Evolutionary conservation across 1,140 invertebrate species (phyloP).

Genomic region (Aporrectodea caliginosa): DNA sequence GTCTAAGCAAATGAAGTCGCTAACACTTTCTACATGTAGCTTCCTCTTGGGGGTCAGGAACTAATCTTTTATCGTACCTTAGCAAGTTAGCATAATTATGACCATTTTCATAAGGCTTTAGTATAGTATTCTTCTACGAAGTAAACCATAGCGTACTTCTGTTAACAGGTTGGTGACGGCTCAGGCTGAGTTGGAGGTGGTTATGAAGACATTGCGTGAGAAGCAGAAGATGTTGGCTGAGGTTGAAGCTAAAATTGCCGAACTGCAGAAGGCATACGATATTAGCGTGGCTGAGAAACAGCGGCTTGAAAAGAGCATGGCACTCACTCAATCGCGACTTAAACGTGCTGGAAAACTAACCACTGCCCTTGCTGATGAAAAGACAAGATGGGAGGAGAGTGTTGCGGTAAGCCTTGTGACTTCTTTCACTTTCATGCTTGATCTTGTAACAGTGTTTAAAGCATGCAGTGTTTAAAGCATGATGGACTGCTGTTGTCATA

Average conservation of each 20-base stretch:
- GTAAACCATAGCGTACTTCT: background rate
- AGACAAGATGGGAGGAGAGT: constrained; percentile 72
- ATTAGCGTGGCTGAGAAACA: constrained; percentile 61
- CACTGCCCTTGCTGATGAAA: constrained; percentile 76
- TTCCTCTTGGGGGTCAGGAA: too few species aligned
- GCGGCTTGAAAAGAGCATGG: constrained; percentile 64
- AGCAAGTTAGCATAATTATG: too few species aligned
- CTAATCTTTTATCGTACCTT: too few species aligned
- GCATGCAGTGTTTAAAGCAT: too few species aligned
- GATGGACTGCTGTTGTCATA: too few species aligned
- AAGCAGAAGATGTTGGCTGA: constrained; percentile 54
- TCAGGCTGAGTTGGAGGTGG: constrained; percentile 52
- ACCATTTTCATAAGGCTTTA: too few species aligned
- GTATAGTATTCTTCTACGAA: too few species aligned
- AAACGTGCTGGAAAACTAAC: constrained; percentile 76
- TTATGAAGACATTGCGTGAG: constrained; percentile 50
- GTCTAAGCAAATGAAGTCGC: too few species aligned
- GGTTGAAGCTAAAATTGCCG: constrained; percentile 55
- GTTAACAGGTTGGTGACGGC: constrained; percentile 65
- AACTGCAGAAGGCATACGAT: constrained; percentile 56
- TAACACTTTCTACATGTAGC: too few species aligned
- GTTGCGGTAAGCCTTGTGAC: constrained; percentile 65
- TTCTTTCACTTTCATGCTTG: too few species aligned
- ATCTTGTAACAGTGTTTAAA: too few species aligned
- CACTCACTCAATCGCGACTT: constrained; percentile 70